Conservation (phyloP, 2,888 invertebrate species). For the Diplazon laetatorius region DNA sequence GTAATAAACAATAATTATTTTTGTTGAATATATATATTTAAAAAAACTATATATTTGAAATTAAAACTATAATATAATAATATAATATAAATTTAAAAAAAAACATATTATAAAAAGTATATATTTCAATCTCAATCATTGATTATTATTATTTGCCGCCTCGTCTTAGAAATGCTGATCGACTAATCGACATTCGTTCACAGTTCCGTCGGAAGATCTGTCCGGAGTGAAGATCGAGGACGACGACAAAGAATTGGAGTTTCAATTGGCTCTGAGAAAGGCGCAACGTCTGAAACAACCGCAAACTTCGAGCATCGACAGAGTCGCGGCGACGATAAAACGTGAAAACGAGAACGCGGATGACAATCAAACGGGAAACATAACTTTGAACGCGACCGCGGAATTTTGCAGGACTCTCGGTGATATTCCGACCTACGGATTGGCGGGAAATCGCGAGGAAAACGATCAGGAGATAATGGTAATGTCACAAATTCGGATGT, state of each 20-base stretch:
- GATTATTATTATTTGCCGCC: too few species aligned
- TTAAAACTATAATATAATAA: too few species aligned
- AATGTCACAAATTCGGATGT: slow-evolving; percentile 53
- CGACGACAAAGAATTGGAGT: slow-evolving; percentile 89
- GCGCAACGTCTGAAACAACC: slow-evolving; percentile 87
- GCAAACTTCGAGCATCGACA: slow-evolving; percentile 84
- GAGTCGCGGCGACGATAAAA: slow-evolving; percentile 85
- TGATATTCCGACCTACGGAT: slow-evolving; percentile 97
- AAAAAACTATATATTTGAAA: too few species aligned
- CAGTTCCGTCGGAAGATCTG: slow-evolving; percentile 77
- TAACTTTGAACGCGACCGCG: slow-evolving; percentile 95
- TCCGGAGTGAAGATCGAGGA: slow-evolving; percentile 86
- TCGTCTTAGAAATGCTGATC: too few species aligned
- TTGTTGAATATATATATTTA: too few species aligned
- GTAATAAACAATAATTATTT: too few species aligned
- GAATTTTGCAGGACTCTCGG: slow-evolving; percentile 98
- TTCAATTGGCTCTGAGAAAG: slow-evolving; percentile 87
- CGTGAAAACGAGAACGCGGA: slow-evolving; percentile 76
- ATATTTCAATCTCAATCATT: too few species aligned
- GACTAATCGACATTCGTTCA: too few species aligned
- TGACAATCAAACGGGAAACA: slow-evolving; percentile 83
- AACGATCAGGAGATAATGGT: slow-evolving; percentile 88
- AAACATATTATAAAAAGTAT: too few species aligned
- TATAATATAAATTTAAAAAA: too few species aligned
- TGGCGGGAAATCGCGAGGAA: slow-evolving; percentile 94